These are phyloP conservation scores for Tragelaphus strepsiceros DNA, from an alignment of 2,113 vertebrate species.

Conservation along the genomic window DNA sequence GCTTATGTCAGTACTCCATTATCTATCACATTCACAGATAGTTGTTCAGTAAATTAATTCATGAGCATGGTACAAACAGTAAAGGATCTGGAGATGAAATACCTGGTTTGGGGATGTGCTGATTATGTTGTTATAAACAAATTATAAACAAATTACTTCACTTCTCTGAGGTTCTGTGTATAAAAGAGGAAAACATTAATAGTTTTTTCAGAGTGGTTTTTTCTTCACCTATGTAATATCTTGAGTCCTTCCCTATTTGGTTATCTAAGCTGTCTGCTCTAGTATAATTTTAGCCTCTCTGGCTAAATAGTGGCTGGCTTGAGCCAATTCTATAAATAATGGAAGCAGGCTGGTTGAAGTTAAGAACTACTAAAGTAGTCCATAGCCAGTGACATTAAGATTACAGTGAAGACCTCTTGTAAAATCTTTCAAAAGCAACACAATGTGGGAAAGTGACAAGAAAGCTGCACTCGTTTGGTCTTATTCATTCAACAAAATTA, in stretches of 20 bases:
- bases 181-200: conserved; percentile 15
- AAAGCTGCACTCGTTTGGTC: neutral
- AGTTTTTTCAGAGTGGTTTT: neutral
- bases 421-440: neutral
- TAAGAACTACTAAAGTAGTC: neutral
- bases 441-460: neutral
- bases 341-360: neutral
- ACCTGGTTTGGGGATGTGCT: neutral
- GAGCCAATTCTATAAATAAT: neutral
- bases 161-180: neutral
- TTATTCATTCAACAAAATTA: neutral
- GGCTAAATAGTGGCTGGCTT: neutral
- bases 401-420: neutral
- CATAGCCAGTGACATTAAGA: neutral
- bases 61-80: neutral
- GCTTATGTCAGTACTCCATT: conserved; percentile 11
- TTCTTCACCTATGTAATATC: neutral
- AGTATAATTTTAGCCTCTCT: conserved; percentile 3
- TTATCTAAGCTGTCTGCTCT: neutral
- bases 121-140: conserved; percentile 7
- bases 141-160: conserved; percentile 18
- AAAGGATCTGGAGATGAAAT: neutral
- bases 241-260: neutral
- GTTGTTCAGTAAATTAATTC: neutral
- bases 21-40: neutral